These are phyloP conservation scores for Capreolus pygargus DNA, from an alignment of 2,113 vertebrate species.

Conservation along the genomic window DNA sequence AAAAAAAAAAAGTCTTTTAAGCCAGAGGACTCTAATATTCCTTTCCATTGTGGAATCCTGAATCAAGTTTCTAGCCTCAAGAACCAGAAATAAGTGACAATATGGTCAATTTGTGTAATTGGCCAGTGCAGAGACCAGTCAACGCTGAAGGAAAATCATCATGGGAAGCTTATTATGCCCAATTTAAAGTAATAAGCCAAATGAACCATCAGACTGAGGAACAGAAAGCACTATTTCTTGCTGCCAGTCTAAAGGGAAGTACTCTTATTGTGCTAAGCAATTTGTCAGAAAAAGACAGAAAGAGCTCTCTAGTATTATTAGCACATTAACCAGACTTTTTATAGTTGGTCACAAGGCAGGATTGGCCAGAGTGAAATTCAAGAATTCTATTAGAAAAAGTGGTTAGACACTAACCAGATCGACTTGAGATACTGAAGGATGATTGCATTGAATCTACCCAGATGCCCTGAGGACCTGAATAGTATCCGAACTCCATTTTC, in stretches of 20 bases:
- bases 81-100: constrained; percentile 44
- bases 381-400: constrained; percentile 39
- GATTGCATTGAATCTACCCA: not conserved
- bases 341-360: constrained; percentile 33
- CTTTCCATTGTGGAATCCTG: constrained; percentile 33
- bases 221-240: constrained; percentile 65
- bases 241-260: constrained; percentile 54
- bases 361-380: constrained; percentile 24
- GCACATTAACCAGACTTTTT: constrained; percentile 64
- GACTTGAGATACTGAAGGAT: constrained; percentile 11
- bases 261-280: constrained; percentile 44
- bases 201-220: not conserved
- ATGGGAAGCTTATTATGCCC: constrained; percentile 53
- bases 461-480: not conserved
- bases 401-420: not conserved
- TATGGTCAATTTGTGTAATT: constrained; percentile 46
- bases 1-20: not conserved
- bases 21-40: not conserved
- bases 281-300: constrained; percentile 67
- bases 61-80: constrained; percentile 29
- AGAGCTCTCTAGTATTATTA: constrained; percentile 45
- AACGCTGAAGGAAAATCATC: constrained; percentile 52
- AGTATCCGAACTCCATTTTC: constrained; percentile 24
- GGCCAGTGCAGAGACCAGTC: constrained; percentile 1
- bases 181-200: constrained; percentile 49